phyloP scores from a whole-genome alignment of 2,797 vertebrate genomes.

The Saxicola maurus region DNA sequence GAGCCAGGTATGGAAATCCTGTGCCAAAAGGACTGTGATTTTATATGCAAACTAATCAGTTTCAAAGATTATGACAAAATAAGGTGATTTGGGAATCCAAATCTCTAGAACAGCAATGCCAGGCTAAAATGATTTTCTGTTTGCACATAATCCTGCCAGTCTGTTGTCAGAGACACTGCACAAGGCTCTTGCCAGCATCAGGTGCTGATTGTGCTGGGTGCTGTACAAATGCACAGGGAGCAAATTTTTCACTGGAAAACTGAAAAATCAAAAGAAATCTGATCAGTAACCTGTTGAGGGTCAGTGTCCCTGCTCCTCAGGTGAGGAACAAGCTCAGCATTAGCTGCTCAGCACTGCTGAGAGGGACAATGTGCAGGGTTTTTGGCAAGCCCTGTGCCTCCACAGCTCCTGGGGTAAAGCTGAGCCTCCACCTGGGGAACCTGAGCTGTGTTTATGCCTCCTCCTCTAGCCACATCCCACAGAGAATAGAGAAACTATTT shows the following conservation, averaged over 20 bases:
- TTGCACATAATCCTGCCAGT: background rate
- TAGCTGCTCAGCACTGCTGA: background rate
- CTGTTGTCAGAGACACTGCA: background rate
- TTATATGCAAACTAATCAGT: background rate
- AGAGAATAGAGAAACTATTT: background rate
- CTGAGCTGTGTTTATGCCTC: background rate
- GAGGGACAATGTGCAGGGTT: accelerated
- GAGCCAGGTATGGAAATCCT: slow-evolving; percentile 4
- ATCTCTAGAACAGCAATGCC: background rate
- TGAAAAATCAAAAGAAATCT: background rate
- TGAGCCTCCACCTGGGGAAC: background rate
- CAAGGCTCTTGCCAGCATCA: background rate
- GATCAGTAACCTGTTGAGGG: background rate
- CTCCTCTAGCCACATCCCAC: background rate
- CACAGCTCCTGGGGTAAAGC: background rate
- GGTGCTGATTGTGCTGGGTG: background rate
- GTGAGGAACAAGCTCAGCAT: background rate
- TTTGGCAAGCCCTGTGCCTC: background rate
- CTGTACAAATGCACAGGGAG: background rate
- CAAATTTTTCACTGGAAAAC: background rate
- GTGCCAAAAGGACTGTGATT: background rate
- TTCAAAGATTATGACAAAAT: background rate
- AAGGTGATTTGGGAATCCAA: background rate
- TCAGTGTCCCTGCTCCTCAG: background rate
- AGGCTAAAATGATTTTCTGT: background rate